These are phyloP conservation scores for Sebastes fasciatus DNA, from an alignment of 2,113 vertebrate species.

Conservation along the genomic window DNA sequence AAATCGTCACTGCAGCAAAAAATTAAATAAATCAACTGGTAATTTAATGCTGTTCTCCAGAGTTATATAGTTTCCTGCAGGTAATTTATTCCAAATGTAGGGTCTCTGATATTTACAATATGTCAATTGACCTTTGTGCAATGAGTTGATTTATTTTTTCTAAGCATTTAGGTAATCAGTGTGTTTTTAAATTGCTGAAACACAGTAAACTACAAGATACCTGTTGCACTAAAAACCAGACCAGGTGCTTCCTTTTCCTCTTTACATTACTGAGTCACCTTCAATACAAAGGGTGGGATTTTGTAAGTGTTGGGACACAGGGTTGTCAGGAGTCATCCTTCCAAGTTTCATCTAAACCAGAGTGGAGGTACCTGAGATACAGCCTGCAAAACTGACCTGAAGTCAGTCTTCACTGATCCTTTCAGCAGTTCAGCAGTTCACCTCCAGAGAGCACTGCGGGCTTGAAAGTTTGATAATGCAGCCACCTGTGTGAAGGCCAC, in stretches of 20 bases:
- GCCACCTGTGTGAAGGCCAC: background rate
- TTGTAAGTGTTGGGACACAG: background rate
- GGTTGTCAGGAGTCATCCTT: too few species aligned
- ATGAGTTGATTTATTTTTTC: background rate
- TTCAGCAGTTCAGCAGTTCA: background rate
- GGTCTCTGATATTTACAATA: background rate
- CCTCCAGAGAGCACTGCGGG: conserved; percentile 31
- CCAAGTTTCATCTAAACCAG: background rate
- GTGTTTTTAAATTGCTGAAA: background rate
- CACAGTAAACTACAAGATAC: background rate
- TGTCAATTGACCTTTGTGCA: background rate
- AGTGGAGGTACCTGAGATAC: background rate
- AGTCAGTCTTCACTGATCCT: background rate
- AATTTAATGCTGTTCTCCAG: background rate
- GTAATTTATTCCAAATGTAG: background rate
- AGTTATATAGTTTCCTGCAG: background rate
- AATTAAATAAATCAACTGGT: background rate
- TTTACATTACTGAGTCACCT: background rate
- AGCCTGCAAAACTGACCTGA: background rate
- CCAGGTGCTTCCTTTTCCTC: background rate
- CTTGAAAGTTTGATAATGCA: conserved; percentile 3
- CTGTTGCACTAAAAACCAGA: too few species aligned
- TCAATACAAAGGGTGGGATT: background rate
- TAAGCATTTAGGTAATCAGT: background rate
- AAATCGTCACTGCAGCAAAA: background rate